Conservation (phyloP, 2,113 vertebrate genomes). For the Misgurnus mizolepis region DNA sequence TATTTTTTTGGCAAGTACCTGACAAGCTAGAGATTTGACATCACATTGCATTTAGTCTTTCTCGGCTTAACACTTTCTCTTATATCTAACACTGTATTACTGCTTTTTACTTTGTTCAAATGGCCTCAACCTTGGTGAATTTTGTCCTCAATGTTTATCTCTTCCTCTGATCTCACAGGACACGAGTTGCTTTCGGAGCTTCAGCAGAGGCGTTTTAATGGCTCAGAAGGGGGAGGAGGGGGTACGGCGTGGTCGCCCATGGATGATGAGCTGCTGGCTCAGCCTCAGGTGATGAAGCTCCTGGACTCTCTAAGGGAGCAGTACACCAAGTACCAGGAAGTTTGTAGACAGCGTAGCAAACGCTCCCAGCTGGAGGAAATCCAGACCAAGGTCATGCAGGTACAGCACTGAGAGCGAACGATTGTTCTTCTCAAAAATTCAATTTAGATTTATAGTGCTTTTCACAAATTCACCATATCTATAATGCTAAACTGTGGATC, state of each 20-base stretch:
- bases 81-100: neutral
- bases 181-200: conserved; percentile 95
- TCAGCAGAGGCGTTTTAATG: conserved; percentile 95
- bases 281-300: conserved; percentile 97
- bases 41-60: neutral
- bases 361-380: conserved; percentile 95
- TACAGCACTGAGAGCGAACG: conserved; percentile 57
- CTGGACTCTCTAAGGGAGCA: conserved; percentile 93
- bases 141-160: neutral
- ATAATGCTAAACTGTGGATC: too few species aligned
- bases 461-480: too few species aligned
- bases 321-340: conserved; percentile 95
- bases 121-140: neutral
- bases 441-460: too few species aligned
- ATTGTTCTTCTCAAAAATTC: too few species aligned
- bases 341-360: conserved; percentile 94
- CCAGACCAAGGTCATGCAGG: conserved; percentile 98
- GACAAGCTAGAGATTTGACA: neutral
- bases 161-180: conserved; percentile 69
- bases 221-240: conserved; percentile 82
- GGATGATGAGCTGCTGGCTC: conserved; percentile 96
- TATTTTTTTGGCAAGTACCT: neutral
- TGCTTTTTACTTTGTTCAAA: neutral
- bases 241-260: conserved; percentile 93
- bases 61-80: neutral